Percentiles rank a stretch among this genome's conserved stretches.
Conservation (phyloP, 64 coral and sea anemone genomes). For the Pocillopora verrucosa region DNA sequence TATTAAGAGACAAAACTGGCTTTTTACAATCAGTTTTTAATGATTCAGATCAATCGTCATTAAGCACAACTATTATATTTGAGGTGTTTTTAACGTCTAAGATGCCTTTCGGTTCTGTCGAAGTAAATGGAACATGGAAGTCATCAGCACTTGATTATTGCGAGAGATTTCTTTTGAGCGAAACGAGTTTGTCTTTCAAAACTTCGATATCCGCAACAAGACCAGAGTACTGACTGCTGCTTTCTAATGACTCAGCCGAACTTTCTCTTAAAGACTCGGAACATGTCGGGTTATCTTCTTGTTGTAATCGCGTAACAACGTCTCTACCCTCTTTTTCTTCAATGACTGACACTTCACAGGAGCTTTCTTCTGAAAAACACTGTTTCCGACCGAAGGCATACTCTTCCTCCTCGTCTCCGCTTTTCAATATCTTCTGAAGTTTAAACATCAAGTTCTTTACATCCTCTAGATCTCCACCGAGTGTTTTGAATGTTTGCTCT, state of each 20-base stretch:
- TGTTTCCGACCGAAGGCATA: neutral
- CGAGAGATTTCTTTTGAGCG: conserved; percentile 35
- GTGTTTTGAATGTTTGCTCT: conserved; percentile 8
- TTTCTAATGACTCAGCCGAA: neutral
- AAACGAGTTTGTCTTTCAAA: conserved; percentile 37
- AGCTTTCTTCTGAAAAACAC: neutral
- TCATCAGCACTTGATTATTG: neutral
- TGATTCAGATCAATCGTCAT: no score
- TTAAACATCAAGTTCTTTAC: conserved; percentile 23
- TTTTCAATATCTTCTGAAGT: conserved; percentile 1
- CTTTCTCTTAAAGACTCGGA: neutral
- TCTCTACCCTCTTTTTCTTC: neutral
- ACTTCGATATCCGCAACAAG: conserved; percentile 31
- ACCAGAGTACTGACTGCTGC: neutral
- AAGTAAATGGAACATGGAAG: no score
- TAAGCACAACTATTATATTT: no score
- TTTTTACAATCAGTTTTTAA: no score
- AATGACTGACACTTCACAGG: conserved; percentile 1
- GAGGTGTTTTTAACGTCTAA: no score
- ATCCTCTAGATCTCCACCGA: conserved; percentile 23
- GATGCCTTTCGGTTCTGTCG: no score
- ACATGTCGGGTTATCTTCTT: neutral
- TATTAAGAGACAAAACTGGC: no score
- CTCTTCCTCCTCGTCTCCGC: neutral
- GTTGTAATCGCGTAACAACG: neutral